Percentiles rank a stretch among this genome's conserved stretches.
These are phyloP conservation scores for Camelus dromedarius DNA, from an alignment of 2,113 vertebrate genomes.

Conservation along the genomic window DNA sequence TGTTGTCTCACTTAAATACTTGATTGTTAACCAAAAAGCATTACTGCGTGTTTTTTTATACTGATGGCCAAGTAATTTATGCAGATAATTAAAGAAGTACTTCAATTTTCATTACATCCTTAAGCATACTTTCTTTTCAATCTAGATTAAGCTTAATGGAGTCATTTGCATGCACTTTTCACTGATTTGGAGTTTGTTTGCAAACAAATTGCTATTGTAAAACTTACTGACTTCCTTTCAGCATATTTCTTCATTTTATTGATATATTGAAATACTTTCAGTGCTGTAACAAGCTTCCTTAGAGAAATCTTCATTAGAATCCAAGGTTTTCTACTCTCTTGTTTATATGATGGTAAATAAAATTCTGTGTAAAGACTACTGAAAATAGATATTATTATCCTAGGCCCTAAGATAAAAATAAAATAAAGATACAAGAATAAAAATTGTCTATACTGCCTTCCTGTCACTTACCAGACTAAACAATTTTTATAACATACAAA, in stretches of 20 bases:
- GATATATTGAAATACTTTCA: conserved; percentile 77
- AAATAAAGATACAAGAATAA: neutral
- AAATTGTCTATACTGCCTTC: neutral
- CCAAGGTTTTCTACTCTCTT: conserved; percentile 62
- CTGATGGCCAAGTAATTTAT: conserved; percentile 79
- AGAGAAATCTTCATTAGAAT: conserved; percentile 70
- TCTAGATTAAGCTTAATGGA: conserved; percentile 84
- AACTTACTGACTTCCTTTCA: conserved; percentile 79
- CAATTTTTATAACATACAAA: neutral
- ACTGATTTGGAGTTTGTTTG: conserved; percentile 81
- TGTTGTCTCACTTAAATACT: conserved; percentile 72
- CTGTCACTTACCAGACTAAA: neutral
- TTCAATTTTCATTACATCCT: conserved; percentile 85
- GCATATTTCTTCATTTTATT: conserved; percentile 79
- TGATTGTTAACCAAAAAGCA: conserved; percentile 76
- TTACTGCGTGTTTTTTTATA: conserved; percentile 80
- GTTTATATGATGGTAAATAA: conserved; percentile 50
- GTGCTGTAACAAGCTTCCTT: conserved; percentile 67
- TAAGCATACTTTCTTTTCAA: conserved; percentile 78
- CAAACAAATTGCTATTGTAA: conserved; percentile 83
- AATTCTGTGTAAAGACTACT: neutral
- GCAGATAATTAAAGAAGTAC: conserved; percentile 86
- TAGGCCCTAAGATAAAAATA: neutral
- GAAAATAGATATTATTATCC: neutral
- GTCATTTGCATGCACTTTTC: conserved; percentile 81